Conservation (phyloP, 1,140 invertebrate genomes). For the Neocloeon triangulifer region DNA sequence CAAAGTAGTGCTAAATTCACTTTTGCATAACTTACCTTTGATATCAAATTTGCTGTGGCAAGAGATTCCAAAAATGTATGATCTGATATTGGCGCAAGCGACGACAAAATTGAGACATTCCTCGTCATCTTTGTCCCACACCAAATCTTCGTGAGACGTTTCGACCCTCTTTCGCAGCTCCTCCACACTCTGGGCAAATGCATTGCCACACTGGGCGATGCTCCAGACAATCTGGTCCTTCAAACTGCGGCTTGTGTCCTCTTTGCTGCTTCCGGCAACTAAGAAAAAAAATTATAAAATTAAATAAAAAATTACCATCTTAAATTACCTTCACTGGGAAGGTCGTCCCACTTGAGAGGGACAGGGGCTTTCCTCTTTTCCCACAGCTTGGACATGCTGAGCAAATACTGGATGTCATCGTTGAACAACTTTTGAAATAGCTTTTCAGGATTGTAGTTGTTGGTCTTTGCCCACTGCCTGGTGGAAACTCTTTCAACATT, state of each 20-base stretch:
- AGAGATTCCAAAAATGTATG: conserved; percentile 75
- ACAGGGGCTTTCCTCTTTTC: conserved; percentile 56
- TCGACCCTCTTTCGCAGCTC: conserved; percentile 38
- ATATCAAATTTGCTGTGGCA: conserved; percentile 80
- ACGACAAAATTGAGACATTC: conserved; percentile 91
- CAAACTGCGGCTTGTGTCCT: conserved; percentile 17
- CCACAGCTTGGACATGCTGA: conserved; percentile 92
- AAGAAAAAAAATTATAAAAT: conserved; percentile 1
- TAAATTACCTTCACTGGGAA: conserved; percentile 30
- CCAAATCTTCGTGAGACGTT: conserved; percentile 37
- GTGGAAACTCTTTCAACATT: conserved; percentile 62
- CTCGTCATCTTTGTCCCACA: conserved; percentile 97
- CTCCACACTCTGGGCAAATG: conserved; percentile 52
- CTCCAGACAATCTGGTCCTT: conserved; percentile 67
- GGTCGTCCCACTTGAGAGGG: conserved; percentile 48
- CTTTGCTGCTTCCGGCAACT: conserved; percentile 25
- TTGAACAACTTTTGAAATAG: conserved; percentile 77
- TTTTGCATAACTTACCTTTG: conserved; percentile 51
- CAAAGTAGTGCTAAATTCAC: no score
- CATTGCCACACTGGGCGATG: conserved; percentile 42
- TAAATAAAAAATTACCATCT: not conserved
- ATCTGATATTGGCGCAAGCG: conserved; percentile 79
- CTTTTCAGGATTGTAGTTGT: conserved; percentile 62
- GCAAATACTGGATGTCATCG: conserved; percentile 87
- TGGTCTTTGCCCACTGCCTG: conserved; percentile 63